These are phyloP conservation scores for Yponomeuta cagnagella DNA, from an alignment of 2,888 invertebrate species.

Conservation along the genomic window DNA sequence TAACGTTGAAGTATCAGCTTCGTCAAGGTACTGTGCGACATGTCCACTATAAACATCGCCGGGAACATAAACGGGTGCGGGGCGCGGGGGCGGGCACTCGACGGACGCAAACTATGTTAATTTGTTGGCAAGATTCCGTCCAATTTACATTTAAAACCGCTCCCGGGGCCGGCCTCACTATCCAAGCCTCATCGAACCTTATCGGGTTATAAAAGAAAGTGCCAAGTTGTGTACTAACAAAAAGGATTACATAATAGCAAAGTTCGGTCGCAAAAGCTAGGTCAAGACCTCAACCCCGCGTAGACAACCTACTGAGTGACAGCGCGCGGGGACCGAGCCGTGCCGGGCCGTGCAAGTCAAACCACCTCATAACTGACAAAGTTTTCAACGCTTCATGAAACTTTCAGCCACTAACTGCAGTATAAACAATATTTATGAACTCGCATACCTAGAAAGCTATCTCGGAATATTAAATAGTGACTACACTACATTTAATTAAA, in stretches of 20 bases:
- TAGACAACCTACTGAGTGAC: no score
- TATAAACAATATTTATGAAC: neutral
- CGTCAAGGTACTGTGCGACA: neutral
- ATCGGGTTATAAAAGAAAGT: neutral
- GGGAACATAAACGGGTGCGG: neutral
- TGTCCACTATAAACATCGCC: neutral
- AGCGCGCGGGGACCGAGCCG: no score
- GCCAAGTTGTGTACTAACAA: neutral
- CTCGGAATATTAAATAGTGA: no score
- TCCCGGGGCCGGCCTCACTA: neutral
- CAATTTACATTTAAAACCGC: neutral
- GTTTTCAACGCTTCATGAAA: neutral
- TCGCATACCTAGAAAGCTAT: no score
- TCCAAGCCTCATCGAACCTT: neutral
- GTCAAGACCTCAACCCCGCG: neutral
- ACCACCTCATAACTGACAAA: neutral
- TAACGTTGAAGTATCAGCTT: neutral
- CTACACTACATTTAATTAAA: no score
- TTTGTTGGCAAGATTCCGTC: slow-evolving; percentile 7
- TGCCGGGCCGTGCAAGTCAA: neutral
- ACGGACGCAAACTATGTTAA: slow-evolving; percentile 6
- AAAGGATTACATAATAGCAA: neutral
- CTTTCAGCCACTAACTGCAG: neutral
- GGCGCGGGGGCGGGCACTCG: neutral
- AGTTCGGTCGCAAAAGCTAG: neutral